Evolutionary conservation across 2,888 invertebrate genomes (phyloP).

Genomic region (Brachyopa scutellaris): DNA sequence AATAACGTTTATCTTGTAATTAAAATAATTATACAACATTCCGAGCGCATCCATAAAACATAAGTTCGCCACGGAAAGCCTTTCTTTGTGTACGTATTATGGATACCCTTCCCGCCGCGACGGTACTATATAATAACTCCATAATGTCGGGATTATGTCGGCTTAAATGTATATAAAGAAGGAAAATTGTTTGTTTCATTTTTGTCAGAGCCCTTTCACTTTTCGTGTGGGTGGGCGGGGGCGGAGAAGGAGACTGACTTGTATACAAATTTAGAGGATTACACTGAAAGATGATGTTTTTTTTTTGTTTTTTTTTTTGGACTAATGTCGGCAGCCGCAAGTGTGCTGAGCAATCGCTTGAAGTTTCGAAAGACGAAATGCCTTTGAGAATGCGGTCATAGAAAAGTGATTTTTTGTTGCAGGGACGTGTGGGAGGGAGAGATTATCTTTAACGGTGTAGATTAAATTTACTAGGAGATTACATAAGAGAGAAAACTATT

Average conservation of each 20-base stretch:
- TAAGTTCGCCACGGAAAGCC: constrained; percentile 42
- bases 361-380: constrained; percentile 1
- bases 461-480: constrained; percentile 16
- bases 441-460: constrained; percentile 42
- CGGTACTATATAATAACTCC: constrained; percentile 60
- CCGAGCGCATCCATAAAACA: constrained; percentile 44
- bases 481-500: constrained; percentile 8
- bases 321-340: constrained; percentile 7
- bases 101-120: constrained; percentile 33
- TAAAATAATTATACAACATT: constrained; percentile 53
- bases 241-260: background rate
- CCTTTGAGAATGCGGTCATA: no score
- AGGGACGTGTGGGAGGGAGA: background rate
- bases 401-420: constrained; percentile 40
- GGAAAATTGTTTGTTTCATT: constrained; percentile 59
- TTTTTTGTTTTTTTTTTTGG: constrained; percentile 24
- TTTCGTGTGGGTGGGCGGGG: background rate
- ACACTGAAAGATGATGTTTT: constrained; percentile 45
- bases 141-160: constrained; percentile 68
- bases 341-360: constrained; percentile 16
- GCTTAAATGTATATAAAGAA: constrained; percentile 52
- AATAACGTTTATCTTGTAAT: constrained; percentile 50
- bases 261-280: constrained; percentile 54
- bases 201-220: constrained; percentile 55
- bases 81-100: background rate